Percentiles rank a stretch among this genome's conserved stretches.
Evolutionary conservation across 2,888 invertebrate genomes (phyloP).

Genomic region (Conomelus anceps): DNA sequence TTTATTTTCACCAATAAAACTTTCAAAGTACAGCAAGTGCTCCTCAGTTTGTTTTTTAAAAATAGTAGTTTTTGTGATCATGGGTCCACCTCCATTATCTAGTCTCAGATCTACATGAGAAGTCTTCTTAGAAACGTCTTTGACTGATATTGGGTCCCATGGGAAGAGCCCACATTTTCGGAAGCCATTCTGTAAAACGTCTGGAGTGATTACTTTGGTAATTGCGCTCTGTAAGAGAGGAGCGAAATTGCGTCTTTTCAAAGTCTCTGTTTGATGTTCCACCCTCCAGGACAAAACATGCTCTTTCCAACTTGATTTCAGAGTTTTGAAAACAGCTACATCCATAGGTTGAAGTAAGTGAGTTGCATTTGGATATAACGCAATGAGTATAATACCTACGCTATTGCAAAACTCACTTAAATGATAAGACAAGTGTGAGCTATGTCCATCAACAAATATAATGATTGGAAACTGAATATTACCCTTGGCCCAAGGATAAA

Average conservation of each 20-base stretch:
- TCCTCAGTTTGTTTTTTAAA: background rate
- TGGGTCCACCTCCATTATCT: background rate
- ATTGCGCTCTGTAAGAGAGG: conserved; percentile 25
- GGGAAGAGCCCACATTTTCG: conserved; percentile 28
- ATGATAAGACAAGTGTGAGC: conserved; percentile 37
- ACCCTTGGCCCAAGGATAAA: conserved; percentile 39
- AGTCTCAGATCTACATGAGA: background rate
- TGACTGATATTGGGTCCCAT: conserved; percentile 22
- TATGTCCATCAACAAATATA: conserved; percentile 42
- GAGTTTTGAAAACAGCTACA: conserved; percentile 28
- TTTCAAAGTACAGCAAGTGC: background rate
- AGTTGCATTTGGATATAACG: conserved; percentile 29
- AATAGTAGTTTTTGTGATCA: background rate
- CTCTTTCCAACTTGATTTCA: conserved; percentile 28
- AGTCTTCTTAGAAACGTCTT: background rate
- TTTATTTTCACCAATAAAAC: background rate
- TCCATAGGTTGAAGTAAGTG: conserved; percentile 32
- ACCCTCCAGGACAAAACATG: conserved; percentile 25
- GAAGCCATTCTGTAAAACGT: conserved; percentile 27
- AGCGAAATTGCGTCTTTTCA: conserved; percentile 27
- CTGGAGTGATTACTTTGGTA: conserved; percentile 16
- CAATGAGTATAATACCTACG: background rate
- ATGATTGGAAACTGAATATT: conserved; percentile 39
- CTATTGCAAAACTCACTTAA: conserved; percentile 23
- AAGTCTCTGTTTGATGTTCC: background rate